Percentiles rank a stretch among this genome's conserved stretches.
Conservation (phyloP, 2,113 vertebrate species). For the Fregata magnificens region DNA sequence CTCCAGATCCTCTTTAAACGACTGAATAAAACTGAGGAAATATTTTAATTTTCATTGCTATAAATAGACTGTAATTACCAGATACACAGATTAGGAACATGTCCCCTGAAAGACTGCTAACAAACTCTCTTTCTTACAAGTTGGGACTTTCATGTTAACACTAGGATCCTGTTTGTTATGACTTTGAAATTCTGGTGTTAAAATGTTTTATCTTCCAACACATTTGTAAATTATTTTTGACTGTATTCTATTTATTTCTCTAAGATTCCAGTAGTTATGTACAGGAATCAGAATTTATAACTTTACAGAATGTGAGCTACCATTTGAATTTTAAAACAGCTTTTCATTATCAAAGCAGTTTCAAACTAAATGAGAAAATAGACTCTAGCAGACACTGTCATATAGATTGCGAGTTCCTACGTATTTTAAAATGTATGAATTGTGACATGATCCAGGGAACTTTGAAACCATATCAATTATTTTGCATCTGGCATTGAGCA, state of each 20-base stretch:
- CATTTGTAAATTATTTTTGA: not conserved
- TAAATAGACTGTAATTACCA: not conserved
- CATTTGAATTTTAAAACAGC: not conserved
- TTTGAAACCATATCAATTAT: constrained; percentile 3
- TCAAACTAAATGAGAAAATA: not conserved
- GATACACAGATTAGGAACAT: not conserved
- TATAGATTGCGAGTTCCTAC: not conserved
- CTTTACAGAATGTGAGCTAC: not conserved
- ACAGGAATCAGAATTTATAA: not conserved
- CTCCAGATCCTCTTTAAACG: not conserved
- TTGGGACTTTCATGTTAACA: not conserved
- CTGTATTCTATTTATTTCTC: not conserved
- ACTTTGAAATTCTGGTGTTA: not conserved
- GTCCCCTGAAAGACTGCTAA: not conserved
- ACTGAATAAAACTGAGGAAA: not conserved
- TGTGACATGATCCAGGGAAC: not conserved
- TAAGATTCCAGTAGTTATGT: not conserved
- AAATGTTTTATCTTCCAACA: not conserved
- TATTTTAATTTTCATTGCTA: not conserved
- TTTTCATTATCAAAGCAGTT: constrained; percentile 5
- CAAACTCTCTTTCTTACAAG: not conserved
- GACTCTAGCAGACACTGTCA: not conserved
- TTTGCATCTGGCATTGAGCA: constrained; percentile 21
- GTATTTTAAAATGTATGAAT: not conserved
- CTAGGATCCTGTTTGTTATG: not conserved